Base-by-base conservation (phyloP, 2,888 invertebrate species). In the Corbicula japonica region DNA sequence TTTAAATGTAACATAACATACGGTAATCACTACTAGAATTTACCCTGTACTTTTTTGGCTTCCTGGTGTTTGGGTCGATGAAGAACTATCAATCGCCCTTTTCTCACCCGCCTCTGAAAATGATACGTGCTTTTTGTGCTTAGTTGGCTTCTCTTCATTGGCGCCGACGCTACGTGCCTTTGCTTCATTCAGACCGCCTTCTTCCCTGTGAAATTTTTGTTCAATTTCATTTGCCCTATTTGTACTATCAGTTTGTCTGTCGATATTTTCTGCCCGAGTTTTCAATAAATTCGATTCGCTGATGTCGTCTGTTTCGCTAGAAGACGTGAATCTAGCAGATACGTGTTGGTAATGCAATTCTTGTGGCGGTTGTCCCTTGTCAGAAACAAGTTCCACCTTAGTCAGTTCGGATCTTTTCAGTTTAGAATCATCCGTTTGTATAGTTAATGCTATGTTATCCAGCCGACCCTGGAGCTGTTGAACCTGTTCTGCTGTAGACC, bases 381-480 rank as follows among this genome's bases (percentile, higher is more conserved):
- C 21, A 15, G 28, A 18, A 26, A 52, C 32, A 32, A 21, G 18
- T 56, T 56, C 18, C 8, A 38, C 41, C 8, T 38, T 18, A 12
- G 8, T 38, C 10, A 15, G 15, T 38, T 38, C 41, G 15, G 15
- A 38, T 38, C 41, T 38, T 12, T 34, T 34, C 21, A 56, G 10
- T 56, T 56, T 56, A 1, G 35, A 32, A 34, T 56, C 56, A 34
- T 56, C 56, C n/a, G 56, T 56, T 56, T 56, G 56, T 0, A 56
- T 28, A n/a, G 56, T 56, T 34, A 56, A 34, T 32, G 32, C 32
- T 56, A 56, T 34, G n/a, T 56, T n/a, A 28, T 56, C 56, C 23
- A 56, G 8, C 10, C 35, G n/a, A n/a, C 1, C 18, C 21, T 56
- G 15, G 32, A 56, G 1, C n/a, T 18, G 34, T 34, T 56, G 32